Evolutionary conservation across 1,140 invertebrate genomes (phyloP).

Genomic region (Dysdera silvatica): DNA sequence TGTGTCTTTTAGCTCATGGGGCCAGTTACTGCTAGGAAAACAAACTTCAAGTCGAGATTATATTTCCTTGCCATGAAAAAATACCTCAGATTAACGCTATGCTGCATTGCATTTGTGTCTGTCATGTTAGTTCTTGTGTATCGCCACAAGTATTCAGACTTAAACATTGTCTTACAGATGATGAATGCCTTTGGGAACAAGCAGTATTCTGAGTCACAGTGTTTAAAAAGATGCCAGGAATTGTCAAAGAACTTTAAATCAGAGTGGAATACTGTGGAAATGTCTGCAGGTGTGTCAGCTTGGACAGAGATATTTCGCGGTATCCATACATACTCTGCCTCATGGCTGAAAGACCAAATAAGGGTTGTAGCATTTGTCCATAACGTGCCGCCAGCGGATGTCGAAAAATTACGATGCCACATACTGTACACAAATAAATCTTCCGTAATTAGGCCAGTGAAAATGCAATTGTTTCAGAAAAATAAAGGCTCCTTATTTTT

Average conservation of each 20-base stretch:
- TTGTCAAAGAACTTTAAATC: background rate
- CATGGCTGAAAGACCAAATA: background rate
- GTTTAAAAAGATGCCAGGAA: background rate
- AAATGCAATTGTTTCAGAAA: conserved; percentile 7
- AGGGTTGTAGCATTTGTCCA: background rate
- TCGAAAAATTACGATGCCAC: conserved; percentile 1
- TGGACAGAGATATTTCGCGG: conserved; percentile 5
- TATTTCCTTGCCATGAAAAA: conserved; percentile 5
- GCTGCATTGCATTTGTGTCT: background rate
- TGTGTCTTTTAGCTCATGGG: too few relatives aligned
- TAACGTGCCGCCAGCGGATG: background rate
- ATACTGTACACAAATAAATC: background rate
- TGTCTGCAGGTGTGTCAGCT: background rate
- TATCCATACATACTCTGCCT: conserved; percentile 10
- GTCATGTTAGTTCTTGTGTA: background rate
- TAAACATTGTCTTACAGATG: conserved; percentile 1
- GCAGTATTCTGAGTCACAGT: background rate
- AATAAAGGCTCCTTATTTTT: background rate
- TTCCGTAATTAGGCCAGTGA: background rate
- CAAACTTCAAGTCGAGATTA: too few relatives aligned
- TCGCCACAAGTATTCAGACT: conserved; percentile 8
- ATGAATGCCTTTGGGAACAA: conserved; percentile 3
- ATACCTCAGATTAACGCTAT: background rate
- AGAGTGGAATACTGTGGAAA: background rate
- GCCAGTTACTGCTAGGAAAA: too few relatives aligned